Base-by-base conservation (phyloP, 2,113 vertebrate species). In the Hyla sarda region DNA sequence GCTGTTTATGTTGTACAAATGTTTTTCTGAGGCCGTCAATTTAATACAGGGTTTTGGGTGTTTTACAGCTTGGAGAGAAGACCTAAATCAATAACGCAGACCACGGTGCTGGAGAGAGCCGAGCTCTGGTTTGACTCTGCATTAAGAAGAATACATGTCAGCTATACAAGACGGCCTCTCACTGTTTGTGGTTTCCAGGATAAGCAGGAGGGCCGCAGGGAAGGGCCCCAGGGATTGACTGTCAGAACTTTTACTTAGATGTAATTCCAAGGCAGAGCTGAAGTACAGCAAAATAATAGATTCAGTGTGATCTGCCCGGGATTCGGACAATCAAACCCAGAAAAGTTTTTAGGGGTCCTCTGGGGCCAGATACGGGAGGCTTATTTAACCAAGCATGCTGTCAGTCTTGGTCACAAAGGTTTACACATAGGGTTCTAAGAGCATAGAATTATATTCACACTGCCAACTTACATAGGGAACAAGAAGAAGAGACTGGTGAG, bases 51-150 rank as follows among this genome's bases (percentile, higher is more conserved):
- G 77, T 60, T 60, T 80, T 80, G 54, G 77, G 54, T 60, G 23
- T 80, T 80, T 80, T 80, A 80, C 34, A 80, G 77, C 77, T 32
- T 45, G 34, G 77, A 54, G 56, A 80, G 50, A 48, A 58, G 56
- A 60, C 32, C 77, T 80, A 37, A 80, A 80, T 80, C 77, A 80
- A 80, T 80, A 80, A 54, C 34, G 23, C 77, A 60, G 77, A 62
- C 77, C 77, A 45, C 77, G 69, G 37, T 25, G 2, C 37, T 28
- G 37, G 21, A 17, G 34, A 32, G 25, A 56, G 62, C 13, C 16
- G 23, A 50, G 60, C 50, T 80, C 56, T 60, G 79, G 58, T 23
- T 69, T 28, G 58, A 60, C 37, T 80, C 78, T 60, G 32, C 54
- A 56, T 80, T 80, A 80, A 16, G 21, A 41, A 45, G 56, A 62